Conservation (phyloP, 2,113 vertebrate species). For the Cheirogaleus medius region DNA sequence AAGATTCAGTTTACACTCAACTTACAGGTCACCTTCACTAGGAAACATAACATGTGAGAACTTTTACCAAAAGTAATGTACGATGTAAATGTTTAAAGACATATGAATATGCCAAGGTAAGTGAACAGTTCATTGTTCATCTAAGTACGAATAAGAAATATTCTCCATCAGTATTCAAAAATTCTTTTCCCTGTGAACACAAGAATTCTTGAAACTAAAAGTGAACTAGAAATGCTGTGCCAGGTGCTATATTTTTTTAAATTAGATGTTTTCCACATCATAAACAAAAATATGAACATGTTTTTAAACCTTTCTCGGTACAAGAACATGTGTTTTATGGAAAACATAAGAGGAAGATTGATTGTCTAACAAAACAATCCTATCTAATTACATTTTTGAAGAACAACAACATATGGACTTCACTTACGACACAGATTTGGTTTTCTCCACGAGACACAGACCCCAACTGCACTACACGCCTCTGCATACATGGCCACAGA, state of each 20-base stretch:
- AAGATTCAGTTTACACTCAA: not conserved
- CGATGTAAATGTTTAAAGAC: not conserved
- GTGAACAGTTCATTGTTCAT: not conserved
- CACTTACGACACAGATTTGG: constrained; percentile 91
- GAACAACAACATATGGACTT: not conserved
- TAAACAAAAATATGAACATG: not conserved
- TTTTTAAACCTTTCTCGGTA: not conserved
- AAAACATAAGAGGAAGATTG: not conserved
- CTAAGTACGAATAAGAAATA: not conserved
- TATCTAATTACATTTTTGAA: not conserved
- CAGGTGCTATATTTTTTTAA: not conserved
- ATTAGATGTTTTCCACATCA: not conserved
- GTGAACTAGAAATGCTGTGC: not conserved
- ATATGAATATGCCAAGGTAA: not conserved
- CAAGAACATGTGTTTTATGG: not conserved
- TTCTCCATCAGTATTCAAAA: not conserved
- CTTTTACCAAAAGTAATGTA: not conserved
- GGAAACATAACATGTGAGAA: not conserved
- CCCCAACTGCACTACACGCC: constrained; percentile 84
- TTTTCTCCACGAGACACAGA: constrained; percentile 90
- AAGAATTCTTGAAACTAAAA: not conserved
- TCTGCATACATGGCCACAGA: constrained; percentile 89
- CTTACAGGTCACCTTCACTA: not conserved
- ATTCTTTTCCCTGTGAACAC: not conserved
- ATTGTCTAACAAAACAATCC: not conserved